phyloP scores from a whole-genome alignment of 2,113 vertebrate species.

The Amblyornis subalaris region DNA sequence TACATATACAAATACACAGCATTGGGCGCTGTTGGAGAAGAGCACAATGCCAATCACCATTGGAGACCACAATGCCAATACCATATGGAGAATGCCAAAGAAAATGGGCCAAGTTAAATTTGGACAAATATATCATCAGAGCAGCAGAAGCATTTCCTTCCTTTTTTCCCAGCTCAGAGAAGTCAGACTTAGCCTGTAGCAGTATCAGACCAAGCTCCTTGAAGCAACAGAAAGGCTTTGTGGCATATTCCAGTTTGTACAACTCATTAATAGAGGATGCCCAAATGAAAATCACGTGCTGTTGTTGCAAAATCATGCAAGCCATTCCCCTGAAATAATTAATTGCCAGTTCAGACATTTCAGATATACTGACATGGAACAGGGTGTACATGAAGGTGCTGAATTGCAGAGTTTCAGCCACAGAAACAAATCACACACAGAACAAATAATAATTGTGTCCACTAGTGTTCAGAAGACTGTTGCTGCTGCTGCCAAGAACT shows the following conservation, averaged over 20 bases:
- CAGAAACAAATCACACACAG: neutral
- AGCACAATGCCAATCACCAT: neutral
- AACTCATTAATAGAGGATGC: neutral
- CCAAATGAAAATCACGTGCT: neutral
- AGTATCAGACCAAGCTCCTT: neutral
- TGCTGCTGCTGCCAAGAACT: neutral
- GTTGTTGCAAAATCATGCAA: neutral
- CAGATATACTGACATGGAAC: neutral
- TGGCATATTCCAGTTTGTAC: neutral
- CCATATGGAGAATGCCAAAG: neutral
- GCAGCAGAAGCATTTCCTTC: neutral
- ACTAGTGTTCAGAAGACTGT: neutral
- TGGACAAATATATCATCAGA: conserved; percentile 21
- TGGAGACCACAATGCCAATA: too few species aligned
- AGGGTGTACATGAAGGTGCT: neutral
- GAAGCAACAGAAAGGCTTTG: neutral
- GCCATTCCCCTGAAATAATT: neutral
- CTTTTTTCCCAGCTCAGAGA: neutral
- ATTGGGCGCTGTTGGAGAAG: neutral
- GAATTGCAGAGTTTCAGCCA: neutral
- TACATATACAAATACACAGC: conserved; percentile 35
- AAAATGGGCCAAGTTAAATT: conserved; percentile 20
- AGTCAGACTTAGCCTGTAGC: neutral
- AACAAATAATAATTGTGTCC: neutral
- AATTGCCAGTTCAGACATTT: neutral